Percentiles rank a stretch among this genome's conserved stretches.
Conservation (phyloP, 1,140 invertebrate species). For the Ridgeia piscesae region DNA sequence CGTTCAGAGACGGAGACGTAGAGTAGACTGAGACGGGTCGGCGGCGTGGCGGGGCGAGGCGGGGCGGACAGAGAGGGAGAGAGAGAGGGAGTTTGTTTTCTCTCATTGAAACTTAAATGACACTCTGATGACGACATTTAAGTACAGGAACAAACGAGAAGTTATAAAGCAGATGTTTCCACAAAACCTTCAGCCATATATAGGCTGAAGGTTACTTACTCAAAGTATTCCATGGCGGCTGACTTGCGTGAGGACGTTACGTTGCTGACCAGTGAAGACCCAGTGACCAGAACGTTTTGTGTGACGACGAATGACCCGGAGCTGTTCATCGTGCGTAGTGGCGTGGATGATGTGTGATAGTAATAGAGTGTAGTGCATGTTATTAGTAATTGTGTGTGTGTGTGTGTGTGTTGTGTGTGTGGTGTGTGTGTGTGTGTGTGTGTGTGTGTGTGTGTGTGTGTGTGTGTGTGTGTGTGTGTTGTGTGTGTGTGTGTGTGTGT, state of each 20-base stretch:
- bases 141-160: background rate
- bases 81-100: too few relatives aligned
- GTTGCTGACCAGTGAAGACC: background rate
- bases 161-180: background rate
- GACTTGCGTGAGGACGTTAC: background rate
- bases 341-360: background rate
- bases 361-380: too few relatives aligned
- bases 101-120: too few relatives aligned
- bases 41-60: too few relatives aligned
- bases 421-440: too few relatives aligned
- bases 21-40: too few relatives aligned
- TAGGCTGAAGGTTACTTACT: background rate
- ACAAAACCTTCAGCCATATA: background rate
- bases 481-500: too few relatives aligned
- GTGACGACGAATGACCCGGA: background rate
- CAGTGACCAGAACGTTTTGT: background rate
- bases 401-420: too few relatives aligned
- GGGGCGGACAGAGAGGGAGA: background rate
- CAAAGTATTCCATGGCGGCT: background rate
- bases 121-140: too few relatives aligned
- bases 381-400: too few relatives aligned
- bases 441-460: too few relatives aligned
- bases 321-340: background rate
- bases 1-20: background rate
- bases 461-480: too few relatives aligned